Conservation (phyloP, 2,113 vertebrate species). For the Barbus barbus region DNA sequence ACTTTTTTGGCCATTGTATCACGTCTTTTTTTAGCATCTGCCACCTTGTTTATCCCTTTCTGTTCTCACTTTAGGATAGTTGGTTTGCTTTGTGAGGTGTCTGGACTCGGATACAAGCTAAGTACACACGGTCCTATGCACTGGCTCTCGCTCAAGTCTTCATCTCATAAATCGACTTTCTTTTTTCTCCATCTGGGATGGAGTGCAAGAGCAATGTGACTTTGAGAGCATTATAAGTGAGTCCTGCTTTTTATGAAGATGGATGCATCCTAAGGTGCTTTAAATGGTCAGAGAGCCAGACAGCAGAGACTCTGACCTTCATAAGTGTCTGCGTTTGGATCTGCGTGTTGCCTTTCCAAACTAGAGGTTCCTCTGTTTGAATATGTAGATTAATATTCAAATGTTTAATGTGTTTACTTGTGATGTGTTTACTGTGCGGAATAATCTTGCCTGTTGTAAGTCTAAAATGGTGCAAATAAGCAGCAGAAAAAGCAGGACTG, state of each 20-base stretch:
- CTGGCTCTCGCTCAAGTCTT: neutral
- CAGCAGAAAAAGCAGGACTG: neutral
- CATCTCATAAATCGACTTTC: neutral
- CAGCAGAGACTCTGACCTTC: slow-evolving; percentile 12
- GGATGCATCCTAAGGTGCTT: slow-evolving; percentile 5
- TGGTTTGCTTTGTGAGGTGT: neutral
- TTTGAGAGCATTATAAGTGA: slow-evolving; percentile 28
- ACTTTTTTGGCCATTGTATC: no score
- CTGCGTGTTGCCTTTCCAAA: neutral
- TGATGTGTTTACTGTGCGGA: neutral
- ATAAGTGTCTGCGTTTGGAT: neutral
- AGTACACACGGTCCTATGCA: neutral
- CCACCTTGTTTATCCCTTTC: neutral
- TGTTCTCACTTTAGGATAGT: neutral
- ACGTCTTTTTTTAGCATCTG: neutral
- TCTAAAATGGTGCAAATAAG: neutral
- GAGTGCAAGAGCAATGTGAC: slow-evolving; percentile 2
- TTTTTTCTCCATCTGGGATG: neutral
- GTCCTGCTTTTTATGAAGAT: slow-evolving; percentile 33
- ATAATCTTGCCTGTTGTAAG: neutral
- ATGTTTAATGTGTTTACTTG: neutral
- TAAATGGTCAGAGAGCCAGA: neutral
- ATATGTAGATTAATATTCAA: neutral
- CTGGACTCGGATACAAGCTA: neutral
- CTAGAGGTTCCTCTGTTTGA: neutral